Percentiles rank a stretch among this genome's conserved stretches.
Conservation (phyloP, 1,140 invertebrate species). For the Polyergus mexicanus region DNA sequence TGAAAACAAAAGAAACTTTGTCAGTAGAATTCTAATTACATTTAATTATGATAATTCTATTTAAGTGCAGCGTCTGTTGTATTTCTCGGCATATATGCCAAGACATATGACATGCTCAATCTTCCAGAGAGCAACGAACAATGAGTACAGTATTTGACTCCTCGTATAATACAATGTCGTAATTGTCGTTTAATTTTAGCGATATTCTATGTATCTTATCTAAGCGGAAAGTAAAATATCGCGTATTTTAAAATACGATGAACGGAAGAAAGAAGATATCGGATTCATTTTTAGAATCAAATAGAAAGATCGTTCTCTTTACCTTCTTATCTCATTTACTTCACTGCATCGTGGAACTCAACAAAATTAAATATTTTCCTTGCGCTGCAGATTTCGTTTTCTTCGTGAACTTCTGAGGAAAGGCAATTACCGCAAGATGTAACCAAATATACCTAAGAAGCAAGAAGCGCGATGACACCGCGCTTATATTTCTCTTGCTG, state of each 20-base stretch:
- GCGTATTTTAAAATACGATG: conserved; percentile 24
- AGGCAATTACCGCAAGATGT: conserved; percentile 11
- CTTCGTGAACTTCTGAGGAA: conserved; percentile 1
- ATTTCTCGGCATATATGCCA: conserved; percentile 4
- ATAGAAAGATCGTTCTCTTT: conserved; percentile 12
- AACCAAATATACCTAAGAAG: conserved; percentile 7
- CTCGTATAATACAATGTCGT: conserved; percentile 1
- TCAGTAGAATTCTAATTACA: not conserved
- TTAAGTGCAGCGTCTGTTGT: not conserved
- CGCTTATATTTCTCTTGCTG: conserved; percentile 31
- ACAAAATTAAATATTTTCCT: conserved; percentile 51
- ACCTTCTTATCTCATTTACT: conserved; percentile 41
- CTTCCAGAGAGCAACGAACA: not conserved
- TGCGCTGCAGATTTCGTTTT: conserved; percentile 51
- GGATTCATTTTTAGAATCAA: conserved; percentile 15
- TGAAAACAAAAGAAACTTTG: too few relatives aligned
- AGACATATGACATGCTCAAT: not conserved
- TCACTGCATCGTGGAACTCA: conserved; percentile 11
- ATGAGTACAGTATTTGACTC: conserved; percentile 9
- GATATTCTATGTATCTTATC: too few relatives aligned
- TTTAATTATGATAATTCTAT: not conserved
- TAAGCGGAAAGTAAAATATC: not conserved
- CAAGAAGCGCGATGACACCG: not conserved
- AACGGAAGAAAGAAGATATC: not conserved
- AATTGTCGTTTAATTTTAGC: conserved; percentile 2